A percentile compares a stretch with the other conserved stretches of the same genome.
Conservation (phyloP, 2,797 vertebrate species). For the Thunnus albacares region DNA sequence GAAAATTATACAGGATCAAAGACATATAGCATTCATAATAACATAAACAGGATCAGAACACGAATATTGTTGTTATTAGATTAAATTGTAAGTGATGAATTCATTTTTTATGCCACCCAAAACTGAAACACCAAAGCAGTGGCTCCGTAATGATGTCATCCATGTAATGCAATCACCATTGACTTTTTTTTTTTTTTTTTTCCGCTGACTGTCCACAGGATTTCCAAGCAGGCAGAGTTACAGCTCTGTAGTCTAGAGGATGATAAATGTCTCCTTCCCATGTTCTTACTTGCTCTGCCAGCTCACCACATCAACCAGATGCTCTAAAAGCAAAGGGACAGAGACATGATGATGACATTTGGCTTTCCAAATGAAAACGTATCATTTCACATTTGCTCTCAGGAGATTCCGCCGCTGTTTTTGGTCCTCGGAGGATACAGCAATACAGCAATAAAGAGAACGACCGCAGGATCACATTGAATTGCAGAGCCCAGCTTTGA, state of each 20-base stretch:
- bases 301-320: constrained; percentile 87
- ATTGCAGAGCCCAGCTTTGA: constrained; percentile 76
- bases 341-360: constrained; percentile 86
- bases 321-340: constrained; percentile 80
- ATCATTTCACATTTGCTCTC: constrained; percentile 82
- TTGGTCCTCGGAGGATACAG: constrained; percentile 69
- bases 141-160: constrained; percentile 56
- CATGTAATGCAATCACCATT: constrained; percentile 72
- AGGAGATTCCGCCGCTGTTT: constrained; percentile 70
- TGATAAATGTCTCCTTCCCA: constrained; percentile 85
- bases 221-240: constrained; percentile 82
- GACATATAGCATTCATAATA: neutral
- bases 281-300: constrained; percentile 84
- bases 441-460: constrained; percentile 61
- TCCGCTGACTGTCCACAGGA: constrained; percentile 71
- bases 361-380: constrained; percentile 86
- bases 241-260: constrained; percentile 79
- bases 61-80: constrained; percentile 14
- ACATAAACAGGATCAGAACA: constrained; percentile 7
- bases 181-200: constrained; percentile 45
- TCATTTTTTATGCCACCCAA: constrained; percentile 58
- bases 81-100: constrained; percentile 40
- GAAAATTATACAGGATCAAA: constrained; percentile 15
- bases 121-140: constrained; percentile 54
- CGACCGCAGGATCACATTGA: constrained; percentile 85